Percentiles rank a stretch among this genome's conserved stretches.
Evolutionary conservation across 2,888 invertebrate species (phyloP).

Genomic region (Microchrysa polita): DNA sequence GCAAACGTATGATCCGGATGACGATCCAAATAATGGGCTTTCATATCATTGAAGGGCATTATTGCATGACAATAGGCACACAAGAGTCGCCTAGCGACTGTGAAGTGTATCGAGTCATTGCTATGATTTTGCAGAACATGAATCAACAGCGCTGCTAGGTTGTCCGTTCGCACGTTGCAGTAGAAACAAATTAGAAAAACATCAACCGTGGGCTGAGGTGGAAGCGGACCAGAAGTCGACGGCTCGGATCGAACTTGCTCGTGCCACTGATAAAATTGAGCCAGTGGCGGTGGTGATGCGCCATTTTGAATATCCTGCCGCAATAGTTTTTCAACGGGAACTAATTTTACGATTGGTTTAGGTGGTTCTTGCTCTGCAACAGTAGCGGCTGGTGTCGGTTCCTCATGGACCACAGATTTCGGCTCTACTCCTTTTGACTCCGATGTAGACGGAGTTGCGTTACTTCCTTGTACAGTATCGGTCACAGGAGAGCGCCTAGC

Average conservation of each 20-base stretch:
- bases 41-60: not conserved
- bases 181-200: conserved; percentile 10
- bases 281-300: not conserved
- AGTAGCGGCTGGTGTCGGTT: not conserved
- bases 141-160: not conserved
- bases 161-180: not conserved
- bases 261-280: too few relatives aligned
- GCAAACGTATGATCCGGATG: conserved; percentile 8
- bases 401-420: not conserved
- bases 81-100: conserved; percentile 8
- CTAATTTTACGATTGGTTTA: conserved; percentile 2
- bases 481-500: not conserved
- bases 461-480: not conserved
- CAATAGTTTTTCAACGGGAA: conserved; percentile 28
- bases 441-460: not conserved
- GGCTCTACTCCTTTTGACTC: not conserved
- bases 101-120: conserved; percentile 6
- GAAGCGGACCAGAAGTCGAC: not conserved
- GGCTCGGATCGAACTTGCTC: not conserved
- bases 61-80: conserved; percentile 22
- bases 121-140: not conserved
- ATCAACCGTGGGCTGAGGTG: not conserved
- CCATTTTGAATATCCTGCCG: not conserved
- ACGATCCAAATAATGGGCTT: not conserved
- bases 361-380: not conserved